Conservation (phyloP, 2,113 vertebrate species). For the Procavia capensis region DNA sequence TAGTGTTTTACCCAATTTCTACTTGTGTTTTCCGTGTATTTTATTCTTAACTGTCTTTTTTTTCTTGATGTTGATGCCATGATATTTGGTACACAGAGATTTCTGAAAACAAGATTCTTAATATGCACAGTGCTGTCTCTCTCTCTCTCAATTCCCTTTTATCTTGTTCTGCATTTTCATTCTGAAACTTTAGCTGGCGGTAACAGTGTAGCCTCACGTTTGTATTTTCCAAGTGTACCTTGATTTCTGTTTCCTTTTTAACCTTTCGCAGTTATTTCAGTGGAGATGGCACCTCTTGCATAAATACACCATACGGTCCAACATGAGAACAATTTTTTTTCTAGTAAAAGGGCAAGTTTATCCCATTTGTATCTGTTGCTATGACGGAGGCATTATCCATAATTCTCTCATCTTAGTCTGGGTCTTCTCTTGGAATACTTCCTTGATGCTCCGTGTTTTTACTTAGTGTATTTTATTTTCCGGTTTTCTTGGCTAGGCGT, state of each 20-base stretch:
- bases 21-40: neutral
- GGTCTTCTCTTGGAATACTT: conserved; percentile 44
- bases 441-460: conserved; percentile 47
- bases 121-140: neutral
- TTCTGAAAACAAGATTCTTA: neutral
- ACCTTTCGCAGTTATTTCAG: conserved; percentile 12
- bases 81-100: neutral
- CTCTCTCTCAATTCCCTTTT: conserved; percentile 2
- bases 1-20: neutral
- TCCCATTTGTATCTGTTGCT: conserved; percentile 26
- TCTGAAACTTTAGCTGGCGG: conserved; percentile 14
- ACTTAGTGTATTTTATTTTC: neutral
- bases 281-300: neutral
- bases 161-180: conserved; percentile 12
- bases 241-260: conserved; percentile 39
- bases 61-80: neutral
- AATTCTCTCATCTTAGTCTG: conserved; percentile 6
- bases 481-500: conserved; percentile 37
- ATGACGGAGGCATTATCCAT: neutral
- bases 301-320: neutral
- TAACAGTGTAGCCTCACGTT: neutral
- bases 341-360: neutral
- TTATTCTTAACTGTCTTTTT: neutral
- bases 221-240: neutral
- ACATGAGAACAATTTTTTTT: neutral